Conservation (phyloP, 2,797 vertebrate species). For the Carcharodon carcharias region DNA sequence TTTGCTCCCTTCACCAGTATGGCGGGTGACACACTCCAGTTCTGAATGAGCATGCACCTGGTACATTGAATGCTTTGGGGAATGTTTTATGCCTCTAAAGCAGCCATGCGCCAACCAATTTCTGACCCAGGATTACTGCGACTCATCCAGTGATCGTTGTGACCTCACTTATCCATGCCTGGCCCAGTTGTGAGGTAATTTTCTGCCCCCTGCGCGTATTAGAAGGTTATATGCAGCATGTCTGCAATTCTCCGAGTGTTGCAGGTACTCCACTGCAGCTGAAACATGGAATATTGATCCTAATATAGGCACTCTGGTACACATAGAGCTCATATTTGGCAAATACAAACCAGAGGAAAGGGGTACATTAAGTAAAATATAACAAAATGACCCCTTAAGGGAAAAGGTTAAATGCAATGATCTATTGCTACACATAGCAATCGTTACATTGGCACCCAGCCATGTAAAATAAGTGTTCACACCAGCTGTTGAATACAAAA, state of each 20-base stretch:
- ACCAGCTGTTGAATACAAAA: slow-evolving; percentile 31
- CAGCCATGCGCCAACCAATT: background rate
- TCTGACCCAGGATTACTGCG: background rate
- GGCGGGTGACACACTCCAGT: too few species aligned
- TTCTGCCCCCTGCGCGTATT: too few species aligned
- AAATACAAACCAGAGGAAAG: background rate
- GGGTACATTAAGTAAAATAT: background rate
- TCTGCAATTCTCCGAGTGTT: background rate
- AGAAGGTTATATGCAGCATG: too few species aligned
- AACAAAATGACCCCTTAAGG: background rate
- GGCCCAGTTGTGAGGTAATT: background rate
- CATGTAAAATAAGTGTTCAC: background rate
- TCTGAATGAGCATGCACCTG: background rate
- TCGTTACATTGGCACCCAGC: background rate
- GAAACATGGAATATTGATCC: background rate
- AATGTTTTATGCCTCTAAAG: background rate
- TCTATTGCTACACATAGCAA: too few species aligned
- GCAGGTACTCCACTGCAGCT: background rate
- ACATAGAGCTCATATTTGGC: background rate
- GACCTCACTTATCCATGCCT: background rate
- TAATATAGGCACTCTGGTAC: background rate
- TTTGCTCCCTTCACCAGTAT: background rate
- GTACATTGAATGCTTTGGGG: background rate
- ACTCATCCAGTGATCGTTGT: background rate
- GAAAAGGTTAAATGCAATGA: background rate